Evolutionary conservation across 2,888 invertebrate species (phyloP).

Genomic region (Parapristionchus giblindavisi): DNA sequence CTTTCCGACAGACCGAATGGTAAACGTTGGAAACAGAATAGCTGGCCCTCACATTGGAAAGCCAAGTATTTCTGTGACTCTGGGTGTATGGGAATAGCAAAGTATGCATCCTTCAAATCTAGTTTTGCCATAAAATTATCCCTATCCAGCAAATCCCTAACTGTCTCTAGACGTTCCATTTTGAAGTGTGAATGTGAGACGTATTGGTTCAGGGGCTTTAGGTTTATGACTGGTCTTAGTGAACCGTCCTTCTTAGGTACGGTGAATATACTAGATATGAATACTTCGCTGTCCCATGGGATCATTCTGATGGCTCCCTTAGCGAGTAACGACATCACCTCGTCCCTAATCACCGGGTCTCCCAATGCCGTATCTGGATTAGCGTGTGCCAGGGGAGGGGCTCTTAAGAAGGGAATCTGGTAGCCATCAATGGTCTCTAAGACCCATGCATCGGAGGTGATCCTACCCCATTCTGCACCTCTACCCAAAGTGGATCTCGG

Average conservation of each 20-base stretch:
- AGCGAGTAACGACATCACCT: background rate
- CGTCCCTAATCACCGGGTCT: background rate
- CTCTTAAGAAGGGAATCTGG: background rate
- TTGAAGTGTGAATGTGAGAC: conserved; percentile 19
- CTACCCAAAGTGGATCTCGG: no score
- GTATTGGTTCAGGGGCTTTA: conserved; percentile 4
- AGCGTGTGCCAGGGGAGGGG: background rate
- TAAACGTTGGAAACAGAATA: conserved; percentile 11
- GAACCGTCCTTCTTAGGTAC: conserved; percentile 36
- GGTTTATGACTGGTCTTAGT: conserved; percentile 26
- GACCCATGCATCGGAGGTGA: background rate
- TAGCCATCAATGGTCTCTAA: background rate
- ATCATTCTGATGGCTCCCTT: background rate
- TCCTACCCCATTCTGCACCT: background rate
- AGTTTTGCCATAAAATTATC: conserved; percentile 27
- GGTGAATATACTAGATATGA: conserved; percentile 17
- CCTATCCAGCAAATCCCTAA: conserved; percentile 1
- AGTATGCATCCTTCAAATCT: conserved; percentile 37
- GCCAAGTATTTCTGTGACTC: background rate
- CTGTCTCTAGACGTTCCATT: conserved; percentile 8
- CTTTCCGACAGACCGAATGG: conserved; percentile 28
- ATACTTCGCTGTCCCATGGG: background rate
- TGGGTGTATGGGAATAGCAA: conserved; percentile 2
- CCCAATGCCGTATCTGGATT: background rate
- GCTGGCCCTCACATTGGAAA: conserved; percentile 8